Evolutionary conservation across 2,797 vertebrate species (phyloP), one percentile per base, ranked within the genome.

Genomic region (Vultur gryphus): DNA sequence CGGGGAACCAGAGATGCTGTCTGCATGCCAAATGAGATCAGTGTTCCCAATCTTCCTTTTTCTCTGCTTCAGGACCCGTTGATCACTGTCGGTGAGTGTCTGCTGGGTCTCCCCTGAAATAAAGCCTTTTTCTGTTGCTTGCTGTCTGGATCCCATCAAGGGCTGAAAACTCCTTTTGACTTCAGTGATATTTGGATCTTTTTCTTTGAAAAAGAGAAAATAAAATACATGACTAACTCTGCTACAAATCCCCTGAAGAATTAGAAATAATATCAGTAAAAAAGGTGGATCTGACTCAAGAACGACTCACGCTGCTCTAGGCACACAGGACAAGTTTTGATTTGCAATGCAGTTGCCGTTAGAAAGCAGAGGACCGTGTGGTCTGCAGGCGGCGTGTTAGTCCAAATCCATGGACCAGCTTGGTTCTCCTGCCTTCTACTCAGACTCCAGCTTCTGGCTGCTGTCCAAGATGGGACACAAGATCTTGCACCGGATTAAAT

Each of bases 1-100:
- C 5, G 4, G 55, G 65, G 75, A 94, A 14, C 46, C 2, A 4
- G 84, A 69, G 86, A 83, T 93, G 80, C 64, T 39, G 79, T 73
- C 76, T 96, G 95, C 92, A 95, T 92, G 87, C 72, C 89, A 95
- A 84, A 96, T 96, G 89, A 94, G 61, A 86, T 85, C 84, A 72
- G 67, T 51, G 65, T 28, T 89, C 78, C 48, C 2, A 4, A 28
- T 84, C 61, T 58, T 84, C 61, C 31, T 17, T 71, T 67, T 71
- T 81, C 55, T 65, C 58, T 91, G n/a, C 79, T 79, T 88, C 7
- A 1, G 54, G 80, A 78, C 23, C 21, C 33, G 88, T 66, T 86
- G 93, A 87, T 96, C 94, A 92, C 69, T 94, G 92, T 87, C 91
- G 75, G 19, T 13, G 64, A 75, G 6, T 23, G 64, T 69, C 61